Conservation (phyloP, 2,888 invertebrate genomes). For the Drosophila macrothrix region DNA sequence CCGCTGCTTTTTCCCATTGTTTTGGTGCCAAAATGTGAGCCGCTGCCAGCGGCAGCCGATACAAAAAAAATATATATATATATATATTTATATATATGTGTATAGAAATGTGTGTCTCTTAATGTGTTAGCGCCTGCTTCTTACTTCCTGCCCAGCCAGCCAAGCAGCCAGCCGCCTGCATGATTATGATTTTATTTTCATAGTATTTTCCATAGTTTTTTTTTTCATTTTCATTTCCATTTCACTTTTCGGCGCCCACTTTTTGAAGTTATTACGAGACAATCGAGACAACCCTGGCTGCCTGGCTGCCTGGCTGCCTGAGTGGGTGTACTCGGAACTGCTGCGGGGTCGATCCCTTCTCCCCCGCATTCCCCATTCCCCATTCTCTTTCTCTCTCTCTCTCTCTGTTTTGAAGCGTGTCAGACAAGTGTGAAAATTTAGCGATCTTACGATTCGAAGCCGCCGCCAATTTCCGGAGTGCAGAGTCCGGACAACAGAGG, state of each 20-base stretch:
- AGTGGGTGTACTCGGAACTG: slow-evolving; percentile 73
- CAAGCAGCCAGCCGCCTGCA: slow-evolving; percentile 13
- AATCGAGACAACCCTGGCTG: slow-evolving; percentile 7
- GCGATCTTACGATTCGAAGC: slow-evolving; percentile 40
- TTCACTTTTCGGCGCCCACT: slow-evolving; percentile 62
- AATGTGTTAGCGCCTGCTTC: slow-evolving; percentile 23
- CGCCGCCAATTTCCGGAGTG: slow-evolving; percentile 25
- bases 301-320: background rate
- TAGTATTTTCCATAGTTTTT: slow-evolving; percentile 31
- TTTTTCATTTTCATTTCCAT: slow-evolving; percentile 51
- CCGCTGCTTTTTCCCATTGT: slow-evolving; percentile 13
- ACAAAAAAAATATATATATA: background rate
- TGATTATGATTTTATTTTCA: slow-evolving; percentile 8
- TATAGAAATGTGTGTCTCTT: background rate
- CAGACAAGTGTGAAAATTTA: slow-evolving; percentile 71
- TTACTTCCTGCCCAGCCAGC: slow-evolving; percentile 47
- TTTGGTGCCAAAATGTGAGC: slow-evolving; percentile 40
- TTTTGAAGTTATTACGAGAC: slow-evolving; percentile 74
- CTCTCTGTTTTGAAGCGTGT: slow-evolving; percentile 41
- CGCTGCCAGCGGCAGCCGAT: slow-evolving; percentile 3
- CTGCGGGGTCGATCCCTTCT: background rate
- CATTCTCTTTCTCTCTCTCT: background rate
- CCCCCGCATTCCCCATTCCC: background rate
- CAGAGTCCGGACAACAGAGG: background rate
- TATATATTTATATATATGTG: no score